Evolutionary conservation across 1,140 invertebrate species (phyloP).

Genomic region (Pogonus chalceus): DNA sequence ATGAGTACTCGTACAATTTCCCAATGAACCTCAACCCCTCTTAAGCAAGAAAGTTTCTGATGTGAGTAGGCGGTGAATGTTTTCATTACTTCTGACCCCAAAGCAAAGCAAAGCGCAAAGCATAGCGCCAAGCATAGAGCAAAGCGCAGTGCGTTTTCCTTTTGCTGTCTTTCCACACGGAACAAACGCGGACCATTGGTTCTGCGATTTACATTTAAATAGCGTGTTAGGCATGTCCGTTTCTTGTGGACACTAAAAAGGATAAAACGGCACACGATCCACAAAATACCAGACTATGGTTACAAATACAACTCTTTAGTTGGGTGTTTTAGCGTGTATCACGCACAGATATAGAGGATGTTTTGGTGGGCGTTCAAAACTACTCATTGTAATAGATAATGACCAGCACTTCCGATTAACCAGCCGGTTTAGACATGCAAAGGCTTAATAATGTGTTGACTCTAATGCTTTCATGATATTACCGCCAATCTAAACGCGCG

Average conservation of each 20-base stretch:
- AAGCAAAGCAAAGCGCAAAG: too few relatives aligned
- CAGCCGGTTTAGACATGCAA: background rate
- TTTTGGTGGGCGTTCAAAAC: background rate
- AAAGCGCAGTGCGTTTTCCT: too few relatives aligned
- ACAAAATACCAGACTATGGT: background rate
- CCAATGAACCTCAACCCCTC: too few relatives aligned
- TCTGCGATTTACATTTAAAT: slow-evolving; percentile 6
- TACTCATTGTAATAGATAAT: background rate
- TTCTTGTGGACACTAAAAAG: slow-evolving; percentile 6
- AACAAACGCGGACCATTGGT: background rate
- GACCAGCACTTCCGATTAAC: background rate
- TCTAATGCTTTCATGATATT: too few relatives aligned
- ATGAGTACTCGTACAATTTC: too few relatives aligned
- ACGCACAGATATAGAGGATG: too few relatives aligned
- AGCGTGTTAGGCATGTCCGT: slow-evolving; percentile 1
- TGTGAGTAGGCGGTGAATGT: background rate
- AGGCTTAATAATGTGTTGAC: background rate
- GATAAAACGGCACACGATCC: background rate
- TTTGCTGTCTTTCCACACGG: background rate
- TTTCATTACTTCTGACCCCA: slow-evolving; percentile 2
- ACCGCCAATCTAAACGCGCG: too few relatives aligned
- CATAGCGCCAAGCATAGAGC: too few relatives aligned
- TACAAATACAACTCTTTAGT: background rate
- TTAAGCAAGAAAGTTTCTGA: background rate
- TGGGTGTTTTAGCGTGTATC: background rate